Conservation (phyloP, 2,113 vertebrate species). For the Serinus canaria region DNA sequence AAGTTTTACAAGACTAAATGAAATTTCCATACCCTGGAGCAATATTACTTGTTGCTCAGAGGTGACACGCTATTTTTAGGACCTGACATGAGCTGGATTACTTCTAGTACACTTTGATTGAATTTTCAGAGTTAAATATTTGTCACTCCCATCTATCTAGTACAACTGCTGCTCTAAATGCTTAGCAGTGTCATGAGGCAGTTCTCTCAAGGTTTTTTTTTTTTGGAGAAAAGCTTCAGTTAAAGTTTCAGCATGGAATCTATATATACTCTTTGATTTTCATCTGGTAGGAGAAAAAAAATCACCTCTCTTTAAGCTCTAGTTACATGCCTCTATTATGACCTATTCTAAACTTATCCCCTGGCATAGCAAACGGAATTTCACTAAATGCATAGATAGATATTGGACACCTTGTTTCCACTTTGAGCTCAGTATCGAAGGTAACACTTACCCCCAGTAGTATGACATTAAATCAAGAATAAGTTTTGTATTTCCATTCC, state of each 20-base stretch:
- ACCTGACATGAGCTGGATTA: slow-evolving; percentile 11
- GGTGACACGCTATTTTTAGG: slow-evolving; percentile 40
- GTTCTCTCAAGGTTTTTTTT: neutral
- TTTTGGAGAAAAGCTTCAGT: neutral
- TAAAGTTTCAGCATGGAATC: neutral
- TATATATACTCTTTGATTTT: neutral
- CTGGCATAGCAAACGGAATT: slow-evolving; percentile 64
- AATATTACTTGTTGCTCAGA: neutral
- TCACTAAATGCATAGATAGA: slow-evolving; percentile 70
- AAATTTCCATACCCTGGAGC: neutral
- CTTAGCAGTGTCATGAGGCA: neutral
- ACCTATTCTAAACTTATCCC: slow-evolving; percentile 68
- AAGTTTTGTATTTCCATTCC: slow-evolving; percentile 70
- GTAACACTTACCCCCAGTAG: slow-evolving; percentile 50
- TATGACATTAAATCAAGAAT: slow-evolving; percentile 58
- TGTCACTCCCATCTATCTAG: neutral
- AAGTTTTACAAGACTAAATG: neutral
- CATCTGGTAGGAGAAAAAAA: slow-evolving; percentile 30
- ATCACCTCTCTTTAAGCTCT: slow-evolving; percentile 54
- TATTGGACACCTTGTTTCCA: slow-evolving; percentile 71
- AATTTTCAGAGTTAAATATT: slow-evolving; percentile 18
- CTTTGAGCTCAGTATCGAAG: slow-evolving; percentile 64
- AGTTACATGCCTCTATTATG: slow-evolving; percentile 61
- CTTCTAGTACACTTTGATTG: slow-evolving; percentile 14
- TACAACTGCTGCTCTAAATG: neutral